A percentile compares a stretch with the other conserved stretches of the same genome.
Evolutionary conservation across 2,797 vertebrate species (phyloP).

Genomic region (Coregonus sp.): DNA sequence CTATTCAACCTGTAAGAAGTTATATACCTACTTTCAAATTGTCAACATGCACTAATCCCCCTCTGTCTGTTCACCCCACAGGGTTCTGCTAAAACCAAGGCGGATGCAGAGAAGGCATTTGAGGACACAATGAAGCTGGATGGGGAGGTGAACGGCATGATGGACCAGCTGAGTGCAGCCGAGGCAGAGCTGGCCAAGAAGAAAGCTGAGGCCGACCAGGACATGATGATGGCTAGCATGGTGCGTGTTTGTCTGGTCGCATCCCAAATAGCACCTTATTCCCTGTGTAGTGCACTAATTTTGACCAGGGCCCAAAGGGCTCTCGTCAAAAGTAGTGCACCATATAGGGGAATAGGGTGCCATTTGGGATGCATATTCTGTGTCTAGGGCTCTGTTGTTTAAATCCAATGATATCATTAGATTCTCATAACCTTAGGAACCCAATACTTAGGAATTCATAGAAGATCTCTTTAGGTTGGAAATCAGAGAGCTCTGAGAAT

Average conservation of each 20-base stretch:
- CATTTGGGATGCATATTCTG: background rate
- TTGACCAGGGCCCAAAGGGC: background rate
- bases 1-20: background rate
- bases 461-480: background rate
- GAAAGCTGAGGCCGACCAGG: slow-evolving; percentile 83
- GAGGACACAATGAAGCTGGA: slow-evolving; percentile 84
- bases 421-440: background rate
- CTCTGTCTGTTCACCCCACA: slow-evolving; percentile 44
- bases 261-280: background rate
- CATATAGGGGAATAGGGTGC: background rate
- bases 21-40: background rate
- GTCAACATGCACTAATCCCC: background rate
- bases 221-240: slow-evolving; percentile 96
- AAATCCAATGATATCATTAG: background rate
- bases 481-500: background rate
- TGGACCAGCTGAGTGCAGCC: slow-evolving; percentile 83
- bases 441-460: background rate
- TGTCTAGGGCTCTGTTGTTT: background rate
- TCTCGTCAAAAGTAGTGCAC: background rate
- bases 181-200: slow-evolving; percentile 86
- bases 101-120: slow-evolving; percentile 86
- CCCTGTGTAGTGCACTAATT: background rate
- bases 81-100: slow-evolving; percentile 86
- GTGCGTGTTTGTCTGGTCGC: slow-evolving; percentile 57
- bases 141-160: slow-evolving; percentile 82